Base-by-base conservation (phyloP, 2,797 vertebrate genomes). In the Catostomus latipinnis region DNA sequence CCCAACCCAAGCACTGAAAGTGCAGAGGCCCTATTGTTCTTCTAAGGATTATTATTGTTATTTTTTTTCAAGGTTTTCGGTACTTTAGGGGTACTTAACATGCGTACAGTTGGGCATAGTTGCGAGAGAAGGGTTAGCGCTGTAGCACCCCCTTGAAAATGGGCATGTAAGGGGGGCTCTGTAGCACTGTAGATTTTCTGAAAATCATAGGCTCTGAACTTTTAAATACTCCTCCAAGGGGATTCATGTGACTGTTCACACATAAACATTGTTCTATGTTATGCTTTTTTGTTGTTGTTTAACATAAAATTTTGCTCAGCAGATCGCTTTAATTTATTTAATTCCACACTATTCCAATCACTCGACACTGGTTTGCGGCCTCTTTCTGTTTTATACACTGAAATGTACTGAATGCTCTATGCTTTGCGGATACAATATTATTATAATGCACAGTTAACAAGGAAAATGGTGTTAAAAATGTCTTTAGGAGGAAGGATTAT, bases 321-420 rank as follows among this genome's bases (percentile, higher is more conserved):
- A 71, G 61, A 78, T 69, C 61, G 0, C 57, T 76, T 71, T 65
- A 54, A 76, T 61, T 65, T 76, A 22, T 83, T 86, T 58, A 82
- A 77, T 72, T 74, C 67, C 9, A 22, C 49, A 48, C 5, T 53
- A 74, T 80, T 83, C 50, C 46, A 70, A 72, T 63, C 65, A 60
- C 11, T 68, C 61, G 72, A 10, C n/a, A 69, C 72, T 60, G 68
- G 76, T 86, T 54, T 78, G 69, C 74, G 18, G 34, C 74, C 62
- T 57, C 58, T 8, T 70, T 63, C 43, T 81, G 61, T 85, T 84
- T 83, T 72, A 77, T 77, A 46, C 46, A 52, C 66, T 18, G 69
- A 81, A 63, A 14, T 58, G 34, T 58, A 22, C 34, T 34, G 34
- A 34, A 34, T 34, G 34, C 34, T 60, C 69, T 49, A 7, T 70